A percentile compares a stretch with the other conserved stretches of the same genome.
Conservation (phyloP, 2,797 vertebrate species). For the Acipenser transmontanus region DNA sequence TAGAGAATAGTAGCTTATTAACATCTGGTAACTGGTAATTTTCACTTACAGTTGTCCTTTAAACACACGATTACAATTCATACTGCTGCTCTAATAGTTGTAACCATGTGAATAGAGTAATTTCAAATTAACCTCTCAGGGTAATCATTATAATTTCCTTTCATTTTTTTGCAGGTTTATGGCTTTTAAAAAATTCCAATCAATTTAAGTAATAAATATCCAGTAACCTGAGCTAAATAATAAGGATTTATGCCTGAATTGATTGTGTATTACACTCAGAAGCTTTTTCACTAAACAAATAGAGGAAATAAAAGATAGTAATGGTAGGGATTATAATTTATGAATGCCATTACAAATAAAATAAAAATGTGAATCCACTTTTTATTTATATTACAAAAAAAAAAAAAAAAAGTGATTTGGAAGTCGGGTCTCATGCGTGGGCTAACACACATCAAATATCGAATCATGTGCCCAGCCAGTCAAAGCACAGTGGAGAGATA, state of each 20-base stretch:
- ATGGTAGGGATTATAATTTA: too few relatives aligned
- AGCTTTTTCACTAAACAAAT: neutral
- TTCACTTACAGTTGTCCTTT: constrained; percentile 10
- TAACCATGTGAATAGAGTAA: constrained; percentile 16
- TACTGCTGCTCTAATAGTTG: neutral
- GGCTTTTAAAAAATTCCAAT: constrained; percentile 5
- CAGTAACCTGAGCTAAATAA: constrained; percentile 5
- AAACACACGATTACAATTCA: constrained; percentile 11
- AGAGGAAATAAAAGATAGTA: too few relatives aligned
- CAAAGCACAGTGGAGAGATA: too few relatives aligned
- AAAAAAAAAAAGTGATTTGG: too few relatives aligned
- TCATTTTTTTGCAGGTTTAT: constrained; percentile 16
- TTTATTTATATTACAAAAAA: too few relatives aligned
- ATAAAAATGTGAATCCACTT: too few relatives aligned
- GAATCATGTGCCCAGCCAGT: too few relatives aligned
- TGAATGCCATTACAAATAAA: too few relatives aligned
- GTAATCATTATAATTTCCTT: constrained; percentile 12
- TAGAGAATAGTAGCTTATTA: neutral
- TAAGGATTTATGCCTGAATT: constrained; percentile 9
- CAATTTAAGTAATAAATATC: constrained; percentile 16
- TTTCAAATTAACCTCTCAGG: constrained; percentile 16
- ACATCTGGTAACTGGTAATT: neutral
- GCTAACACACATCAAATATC: too few relatives aligned
- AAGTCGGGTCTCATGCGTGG: too few relatives aligned
- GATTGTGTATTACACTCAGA: neutral